Base-by-base conservation (phyloP, 2,888 invertebrate genomes). In the Julus scanicus region DNA sequence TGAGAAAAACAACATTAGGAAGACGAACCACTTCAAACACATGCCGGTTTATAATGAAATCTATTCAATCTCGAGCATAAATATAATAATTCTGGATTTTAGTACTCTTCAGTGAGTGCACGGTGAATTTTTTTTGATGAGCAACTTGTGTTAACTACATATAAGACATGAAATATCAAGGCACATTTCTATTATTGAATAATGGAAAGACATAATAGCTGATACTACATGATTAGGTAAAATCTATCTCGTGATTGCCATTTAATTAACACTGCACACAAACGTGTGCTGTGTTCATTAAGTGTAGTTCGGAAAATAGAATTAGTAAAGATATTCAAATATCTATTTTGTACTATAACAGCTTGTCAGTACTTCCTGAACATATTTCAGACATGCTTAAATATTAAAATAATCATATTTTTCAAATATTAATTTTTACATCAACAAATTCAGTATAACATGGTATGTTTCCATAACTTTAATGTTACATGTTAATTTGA, bases 1-100 rank as follows among this genome's bases (percentile, higher is more conserved):
- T 86, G 86, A 40, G 48, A 44, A 84, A 84, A 84, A 84, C 84
- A 84, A 84, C n/a, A 71, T 71, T 63, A 71, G 29, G 29, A 71
- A 71, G 71, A 71, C 20, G 71, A 71, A 71, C 71, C 71, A 71
- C 71, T 71, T 71, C 71, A 71, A 71, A 71, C 71, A 71, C 71
- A 71, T 71, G 71, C 29, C 71, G 71, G 71, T 71, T 71, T 71
- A 71, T 71, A 71, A 71, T 71, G 71, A 71, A 71, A 29, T 71
- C 71, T 71, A 71, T 8, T 71, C 71, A 20, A 71, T 71, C 20
- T 29, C 71, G 29, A 71, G 71, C 71, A n/a, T 71, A 71, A 71
- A 71, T 71, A 71, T 71, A 71, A 71, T 71, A 71, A 71, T 71
- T 71, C n/a, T 29, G 29, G n/a, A 9, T 20, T 29, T 71, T 71